Conservation (phyloP, 2,888 invertebrate species). For the Chydorus sphaericus region DNA sequence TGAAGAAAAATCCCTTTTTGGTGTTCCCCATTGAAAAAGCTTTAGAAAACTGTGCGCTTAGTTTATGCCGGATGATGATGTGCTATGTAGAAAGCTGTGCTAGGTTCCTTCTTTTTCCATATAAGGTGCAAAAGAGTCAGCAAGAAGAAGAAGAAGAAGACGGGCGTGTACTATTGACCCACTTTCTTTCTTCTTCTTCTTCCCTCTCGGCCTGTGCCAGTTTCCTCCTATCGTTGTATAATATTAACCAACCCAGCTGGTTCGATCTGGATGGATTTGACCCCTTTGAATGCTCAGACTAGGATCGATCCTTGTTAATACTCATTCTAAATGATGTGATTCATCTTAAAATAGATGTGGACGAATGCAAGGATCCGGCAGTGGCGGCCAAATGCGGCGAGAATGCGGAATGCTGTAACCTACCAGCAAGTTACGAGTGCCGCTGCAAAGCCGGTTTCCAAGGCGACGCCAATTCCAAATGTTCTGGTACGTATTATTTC, state of each 20-base stretch:
- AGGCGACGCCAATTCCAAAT: conserved; percentile 78
- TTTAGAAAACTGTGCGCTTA: no score
- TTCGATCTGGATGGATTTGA: not conserved
- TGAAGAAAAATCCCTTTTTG: no score
- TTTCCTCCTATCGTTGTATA: no score
- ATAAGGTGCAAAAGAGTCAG: conserved; percentile 5
- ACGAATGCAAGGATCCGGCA: conserved; percentile 81
- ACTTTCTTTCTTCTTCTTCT: not conserved
- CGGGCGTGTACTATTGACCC: conserved; percentile 2
- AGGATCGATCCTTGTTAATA: no score
- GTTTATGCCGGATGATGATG: no score
- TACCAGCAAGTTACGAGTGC: conserved; percentile 86
- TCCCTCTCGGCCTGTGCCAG: not conserved
- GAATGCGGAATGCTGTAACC: conserved; percentile 87
- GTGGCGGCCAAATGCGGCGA: conserved; percentile 70
- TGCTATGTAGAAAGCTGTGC: no score
- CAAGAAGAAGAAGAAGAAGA: no score
- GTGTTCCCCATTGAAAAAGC: no score
- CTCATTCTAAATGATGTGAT: no score
- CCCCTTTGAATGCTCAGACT: not conserved
- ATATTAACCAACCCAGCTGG: no score
- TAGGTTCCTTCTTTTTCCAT: no score
- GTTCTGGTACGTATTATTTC: no score
- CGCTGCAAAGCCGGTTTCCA: conserved; percentile 81
- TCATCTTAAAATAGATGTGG: conserved; percentile 51